Evolutionary conservation across 2,888 invertebrate species (phyloP).

Genomic region (Zele albiditarsus): DNA sequence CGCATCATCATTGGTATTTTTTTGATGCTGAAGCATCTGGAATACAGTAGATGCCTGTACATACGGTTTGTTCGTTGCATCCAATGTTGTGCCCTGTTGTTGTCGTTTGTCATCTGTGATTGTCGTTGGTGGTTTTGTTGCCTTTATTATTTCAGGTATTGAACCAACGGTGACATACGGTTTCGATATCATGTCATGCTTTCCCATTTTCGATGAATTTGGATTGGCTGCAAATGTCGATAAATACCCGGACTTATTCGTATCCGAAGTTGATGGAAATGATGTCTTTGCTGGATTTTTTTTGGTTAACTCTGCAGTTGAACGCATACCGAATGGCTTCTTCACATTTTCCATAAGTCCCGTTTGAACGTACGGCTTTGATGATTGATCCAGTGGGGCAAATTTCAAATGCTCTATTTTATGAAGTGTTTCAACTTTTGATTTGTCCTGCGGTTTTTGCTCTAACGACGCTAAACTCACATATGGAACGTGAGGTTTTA

Average conservation of each 20-base stretch:
- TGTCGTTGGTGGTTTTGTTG: constrained; percentile 25
- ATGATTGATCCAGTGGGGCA: constrained; percentile 29
- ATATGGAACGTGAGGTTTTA: constrained; percentile 57
- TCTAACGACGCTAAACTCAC: constrained; percentile 63
- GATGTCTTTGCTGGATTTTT: constrained; percentile 32
- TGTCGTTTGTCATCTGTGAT: background rate
- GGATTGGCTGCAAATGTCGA: constrained; percentile 50
- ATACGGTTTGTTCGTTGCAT: constrained; percentile 53
- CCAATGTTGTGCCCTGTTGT: background rate
- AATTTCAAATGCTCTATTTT: constrained; percentile 59
- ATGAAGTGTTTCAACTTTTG: constrained; percentile 49
- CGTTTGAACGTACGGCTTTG: constrained; percentile 64
- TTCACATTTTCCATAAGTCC: constrained; percentile 58
- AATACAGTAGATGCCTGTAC: constrained; percentile 58
- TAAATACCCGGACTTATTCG: constrained; percentile 54
- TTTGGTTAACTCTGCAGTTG: constrained; percentile 35
- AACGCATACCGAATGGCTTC: constrained; percentile 43
- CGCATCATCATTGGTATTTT: constrained; percentile 42
- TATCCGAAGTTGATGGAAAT: constrained; percentile 53
- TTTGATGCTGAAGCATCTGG: constrained; percentile 56
- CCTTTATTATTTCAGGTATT: constrained; percentile 55
- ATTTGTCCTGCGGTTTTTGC: constrained; percentile 56
- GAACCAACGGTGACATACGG: constrained; percentile 62
- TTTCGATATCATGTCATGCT: constrained; percentile 49
- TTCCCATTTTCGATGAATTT: constrained; percentile 9